phyloP scores from a whole-genome alignment of 2,113 vertebrate genomes.

The Amphiprion ocellaris region DNA sequence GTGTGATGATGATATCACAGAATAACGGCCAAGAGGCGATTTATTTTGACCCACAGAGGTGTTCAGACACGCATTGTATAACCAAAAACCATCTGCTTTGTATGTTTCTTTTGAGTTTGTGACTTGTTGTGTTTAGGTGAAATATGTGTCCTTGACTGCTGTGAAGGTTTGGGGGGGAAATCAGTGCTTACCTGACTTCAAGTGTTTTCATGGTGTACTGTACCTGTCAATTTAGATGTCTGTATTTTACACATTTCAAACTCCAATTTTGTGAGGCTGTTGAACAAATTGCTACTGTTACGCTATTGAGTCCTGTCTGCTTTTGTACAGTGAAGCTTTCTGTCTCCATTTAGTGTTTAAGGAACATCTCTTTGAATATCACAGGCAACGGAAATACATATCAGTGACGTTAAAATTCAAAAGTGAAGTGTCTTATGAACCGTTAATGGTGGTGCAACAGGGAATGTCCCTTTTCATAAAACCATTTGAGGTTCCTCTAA shows the following conservation, averaged over 20 bases:
- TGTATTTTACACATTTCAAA: slow-evolving; percentile 82
- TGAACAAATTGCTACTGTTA: slow-evolving; percentile 83
- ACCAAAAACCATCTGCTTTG: slow-evolving; percentile 84
- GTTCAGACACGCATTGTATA: slow-evolving; percentile 81
- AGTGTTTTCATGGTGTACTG: slow-evolving; percentile 82
- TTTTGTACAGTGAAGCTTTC: slow-evolving; percentile 84
- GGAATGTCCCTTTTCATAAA: slow-evolving; percentile 90
- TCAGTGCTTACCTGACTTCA: slow-evolving; percentile 77
- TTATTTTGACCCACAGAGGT: slow-evolving; percentile 67
- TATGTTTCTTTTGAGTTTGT: slow-evolving; percentile 78
- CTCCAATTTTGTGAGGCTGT: slow-evolving; percentile 83
- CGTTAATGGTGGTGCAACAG: slow-evolving; percentile 85
- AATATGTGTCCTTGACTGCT: slow-evolving; percentile 82
- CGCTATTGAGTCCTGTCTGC: slow-evolving; percentile 84
- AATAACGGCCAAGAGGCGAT: slow-evolving; percentile 64
- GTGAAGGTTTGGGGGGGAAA: slow-evolving; percentile 60
- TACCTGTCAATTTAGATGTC: slow-evolving; percentile 83
- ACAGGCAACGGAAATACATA: slow-evolving; percentile 81
- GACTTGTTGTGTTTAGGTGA: slow-evolving; percentile 81
- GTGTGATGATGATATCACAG: slow-evolving; percentile 66
- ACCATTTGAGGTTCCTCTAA: slow-evolving; percentile 92
- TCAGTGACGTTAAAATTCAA: slow-evolving; percentile 85
- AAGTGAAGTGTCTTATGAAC: slow-evolving; percentile 88
- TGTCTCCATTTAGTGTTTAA: slow-evolving; percentile 84
- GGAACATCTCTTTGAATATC: slow-evolving; percentile 80